Evolutionary conservation across 2,797 vertebrate species (phyloP).

Genomic region (Tapera naevia): DNA sequence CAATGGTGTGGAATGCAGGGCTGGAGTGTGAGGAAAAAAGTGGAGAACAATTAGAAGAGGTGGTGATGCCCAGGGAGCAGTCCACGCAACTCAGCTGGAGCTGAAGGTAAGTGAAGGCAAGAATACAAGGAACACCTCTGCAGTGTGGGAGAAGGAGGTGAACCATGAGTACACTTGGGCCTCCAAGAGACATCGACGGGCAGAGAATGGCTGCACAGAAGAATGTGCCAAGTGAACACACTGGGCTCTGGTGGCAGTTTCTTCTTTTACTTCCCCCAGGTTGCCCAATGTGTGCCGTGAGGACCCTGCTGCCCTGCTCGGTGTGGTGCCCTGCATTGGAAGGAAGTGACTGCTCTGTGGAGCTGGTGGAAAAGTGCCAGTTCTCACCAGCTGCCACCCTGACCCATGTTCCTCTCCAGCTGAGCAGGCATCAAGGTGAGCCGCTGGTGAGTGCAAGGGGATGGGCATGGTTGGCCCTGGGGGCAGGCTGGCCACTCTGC

Average conservation of each 20-base stretch:
- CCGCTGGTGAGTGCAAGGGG: rapidly evolving
- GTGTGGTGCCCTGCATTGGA: rapidly evolving
- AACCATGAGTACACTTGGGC: rapidly evolving
- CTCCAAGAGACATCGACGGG: rapidly evolving
- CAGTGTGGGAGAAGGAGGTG: neutral
- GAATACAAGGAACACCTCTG: neutral
- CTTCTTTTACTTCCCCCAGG: neutral
- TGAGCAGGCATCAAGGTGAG: rapidly evolving
- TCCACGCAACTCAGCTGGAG: neutral
- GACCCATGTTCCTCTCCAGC: neutral
- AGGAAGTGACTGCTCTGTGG: neutral
- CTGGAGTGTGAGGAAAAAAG: neutral
- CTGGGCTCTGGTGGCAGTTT: rapidly evolving
- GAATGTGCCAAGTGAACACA: rapidly evolving
- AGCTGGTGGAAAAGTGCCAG: neutral
- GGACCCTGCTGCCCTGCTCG: neutral
- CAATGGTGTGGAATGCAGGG: neutral
- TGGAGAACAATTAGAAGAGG: neutral
- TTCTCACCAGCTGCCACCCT: neutral
- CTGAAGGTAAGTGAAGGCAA: neutral
- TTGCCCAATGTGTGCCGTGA: rapidly evolving
- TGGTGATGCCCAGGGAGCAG: neutral
- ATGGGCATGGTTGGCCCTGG: neutral
- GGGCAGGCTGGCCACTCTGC: neutral
- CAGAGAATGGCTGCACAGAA: neutral